Percentiles rank a stretch among this genome's conserved stretches.
Evolutionary conservation across 2,888 invertebrate genomes (phyloP).

Genomic region (Volucella bombylans): DNA sequence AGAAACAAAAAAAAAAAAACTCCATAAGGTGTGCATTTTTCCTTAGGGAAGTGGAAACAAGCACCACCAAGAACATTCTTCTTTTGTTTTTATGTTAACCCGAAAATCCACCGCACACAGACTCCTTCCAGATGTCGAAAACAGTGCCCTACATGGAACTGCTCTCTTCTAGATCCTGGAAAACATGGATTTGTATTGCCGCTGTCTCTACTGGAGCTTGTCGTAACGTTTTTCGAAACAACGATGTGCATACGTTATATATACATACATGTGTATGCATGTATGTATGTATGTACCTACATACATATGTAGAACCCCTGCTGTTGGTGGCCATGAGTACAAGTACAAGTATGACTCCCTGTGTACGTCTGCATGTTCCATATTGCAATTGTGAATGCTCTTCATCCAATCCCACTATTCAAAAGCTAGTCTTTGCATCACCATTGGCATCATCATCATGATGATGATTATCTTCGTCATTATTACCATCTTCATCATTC

Average conservation of each 20-base stretch:
- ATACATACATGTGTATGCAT: slow-evolving; percentile 18
- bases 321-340: slow-evolving; percentile 15
- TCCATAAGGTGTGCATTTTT: slow-evolving; percentile 38
- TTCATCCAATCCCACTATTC: slow-evolving; percentile 57
- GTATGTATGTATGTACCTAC: neutral
- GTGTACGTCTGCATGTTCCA: slow-evolving; percentile 62
- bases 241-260: slow-evolving; percentile 57
- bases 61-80: slow-evolving; percentile 34
- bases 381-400: slow-evolving; percentile 67
- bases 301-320: slow-evolving; percentile 11
- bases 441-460: slow-evolving; percentile 51
- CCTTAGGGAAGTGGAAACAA: neutral
- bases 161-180: slow-evolving; percentile 64
- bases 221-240: slow-evolving; percentile 69
- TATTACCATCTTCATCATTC: slow-evolving; percentile 66
- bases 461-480: slow-evolving; percentile 6
- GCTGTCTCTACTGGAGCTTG: slow-evolving; percentile 48
- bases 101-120: slow-evolving; percentile 31
- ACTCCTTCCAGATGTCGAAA: slow-evolving; percentile 44
- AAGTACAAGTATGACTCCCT: slow-evolving; percentile 31
- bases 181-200: slow-evolving; percentile 65
- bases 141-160: slow-evolving; percentile 51
- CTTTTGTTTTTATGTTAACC: slow-evolving; percentile 53
- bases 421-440: slow-evolving; percentile 40
- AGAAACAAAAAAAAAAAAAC: slow-evolving; percentile 33